These are phyloP conservation scores for Ciconia nigra DNA, from an alignment of 2,797 vertebrate species.

Conservation along the genomic window DNA sequence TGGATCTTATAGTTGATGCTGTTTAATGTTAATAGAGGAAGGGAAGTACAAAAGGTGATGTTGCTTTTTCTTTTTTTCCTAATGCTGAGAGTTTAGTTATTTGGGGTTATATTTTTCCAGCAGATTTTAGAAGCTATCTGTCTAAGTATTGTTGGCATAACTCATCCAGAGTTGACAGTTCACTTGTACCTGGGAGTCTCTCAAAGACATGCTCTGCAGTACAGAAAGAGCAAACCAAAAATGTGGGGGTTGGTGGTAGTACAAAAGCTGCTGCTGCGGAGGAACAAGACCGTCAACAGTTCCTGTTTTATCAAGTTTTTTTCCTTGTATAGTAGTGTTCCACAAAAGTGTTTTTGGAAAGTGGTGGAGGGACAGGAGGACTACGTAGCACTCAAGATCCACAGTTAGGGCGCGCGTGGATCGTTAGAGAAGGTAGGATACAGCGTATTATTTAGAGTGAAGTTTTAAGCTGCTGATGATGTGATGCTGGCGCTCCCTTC, in stretches of 20 bases:
- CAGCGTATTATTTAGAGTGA: neutral
- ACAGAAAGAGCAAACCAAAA: neutral
- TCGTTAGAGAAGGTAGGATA: neutral
- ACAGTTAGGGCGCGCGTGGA: fast-evolving
- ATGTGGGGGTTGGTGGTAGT: neutral
- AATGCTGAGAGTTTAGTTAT: neutral
- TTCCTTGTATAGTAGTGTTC: neutral
- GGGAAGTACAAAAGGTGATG: neutral
- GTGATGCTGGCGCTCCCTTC: neutral
- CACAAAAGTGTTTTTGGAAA: neutral
- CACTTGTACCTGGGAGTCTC: neutral
- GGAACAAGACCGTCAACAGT: neutral
- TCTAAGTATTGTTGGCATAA: neutral
- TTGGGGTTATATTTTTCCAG: neutral
- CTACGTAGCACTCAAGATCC: fast-evolving
- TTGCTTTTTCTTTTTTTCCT: too few relatives aligned
- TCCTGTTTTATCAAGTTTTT: neutral
- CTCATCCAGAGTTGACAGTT: neutral
- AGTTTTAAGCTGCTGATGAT: neutral
- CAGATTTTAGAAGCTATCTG: neutral
- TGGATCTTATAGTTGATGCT: neutral
- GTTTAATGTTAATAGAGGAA: neutral
- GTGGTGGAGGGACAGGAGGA: neutral
- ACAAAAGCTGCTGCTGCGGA: neutral
- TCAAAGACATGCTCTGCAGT: neutral